phyloP scores from a whole-genome alignment of 37 sponge, comb jelly and placozoan genomes.

The Mnemiopsis leidyi region DNA sequence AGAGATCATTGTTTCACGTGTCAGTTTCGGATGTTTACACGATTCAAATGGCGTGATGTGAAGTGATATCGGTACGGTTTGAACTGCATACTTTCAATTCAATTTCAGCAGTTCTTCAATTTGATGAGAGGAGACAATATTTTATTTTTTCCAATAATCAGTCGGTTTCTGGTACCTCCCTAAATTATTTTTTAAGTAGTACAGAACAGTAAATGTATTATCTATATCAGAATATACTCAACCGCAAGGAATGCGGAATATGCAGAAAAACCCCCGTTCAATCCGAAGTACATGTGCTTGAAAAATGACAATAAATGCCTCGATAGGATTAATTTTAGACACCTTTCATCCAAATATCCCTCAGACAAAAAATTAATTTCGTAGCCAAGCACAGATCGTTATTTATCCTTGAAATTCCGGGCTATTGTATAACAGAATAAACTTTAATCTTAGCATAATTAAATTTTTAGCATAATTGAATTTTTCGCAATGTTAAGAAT shows the following conservation, averaged over 20 bases:
- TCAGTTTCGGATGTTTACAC: too few relatives aligned
- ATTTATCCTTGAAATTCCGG: background rate
- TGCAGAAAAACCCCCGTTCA: background rate
- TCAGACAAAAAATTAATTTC: background rate
- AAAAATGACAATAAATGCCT: background rate
- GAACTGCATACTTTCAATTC: too few relatives aligned
- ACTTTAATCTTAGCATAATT: background rate
- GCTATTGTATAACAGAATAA: background rate
- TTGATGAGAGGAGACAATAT: too few relatives aligned
- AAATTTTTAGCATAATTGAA: background rate
- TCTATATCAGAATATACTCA: background rate
- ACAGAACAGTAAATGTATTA: too few relatives aligned
- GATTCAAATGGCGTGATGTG: too few relatives aligned
- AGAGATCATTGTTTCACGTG: too few relatives aligned
- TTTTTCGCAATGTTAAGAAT: background rate
- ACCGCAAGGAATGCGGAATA: background rate
- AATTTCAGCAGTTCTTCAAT: too few relatives aligned
- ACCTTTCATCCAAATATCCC: background rate
- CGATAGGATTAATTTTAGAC: background rate
- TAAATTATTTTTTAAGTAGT: too few relatives aligned
- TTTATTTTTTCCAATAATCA: too few relatives aligned
- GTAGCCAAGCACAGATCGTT: background rate
- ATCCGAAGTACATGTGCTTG: background rate
- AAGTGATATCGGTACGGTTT: too few relatives aligned
- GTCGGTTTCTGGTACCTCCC: too few relatives aligned